Base-by-base conservation (phyloP, 2,113 vertebrate species). In the Bucco capensis region DNA sequence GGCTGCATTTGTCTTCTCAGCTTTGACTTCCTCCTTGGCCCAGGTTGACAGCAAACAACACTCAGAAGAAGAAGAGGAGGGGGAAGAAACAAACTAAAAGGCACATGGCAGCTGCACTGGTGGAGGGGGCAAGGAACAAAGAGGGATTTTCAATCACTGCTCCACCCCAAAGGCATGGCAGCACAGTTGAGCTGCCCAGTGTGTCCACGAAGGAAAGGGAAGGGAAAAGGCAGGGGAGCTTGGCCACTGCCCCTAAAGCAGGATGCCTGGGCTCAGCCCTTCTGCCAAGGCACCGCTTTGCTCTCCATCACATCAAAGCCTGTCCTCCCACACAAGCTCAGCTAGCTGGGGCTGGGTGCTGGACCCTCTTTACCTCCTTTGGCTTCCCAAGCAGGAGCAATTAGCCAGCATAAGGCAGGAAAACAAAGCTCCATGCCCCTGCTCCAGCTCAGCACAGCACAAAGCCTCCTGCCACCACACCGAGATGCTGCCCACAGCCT, bases 1-100 rank as follows among this genome's bases (percentile, higher is more conserved):
- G 92, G 85, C 92, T 4, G 3, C 75, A 86, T 56, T 85, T 96
- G 86, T 85, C 91, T 91, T 60, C 61, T 66, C 73, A 58, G 83
- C 51, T 90, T 10, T 62, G 82, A 24, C 71, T 76, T 50, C 71
- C 56, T 92, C 80, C 91, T 27, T 15, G 1, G 94, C 83, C 64
- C 49, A 64, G 66, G 81, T 5, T 60, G 50, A 90, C 51, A 89
- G 83, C n/a, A 74, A 79, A 42, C 35, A 88, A 5, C 24, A 8
- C 80, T 88, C 67, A 72, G 75, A 60, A 89, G 89, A 72, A 79
- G 85, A 81, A 53, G 35, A 49, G 9, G 47, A 50, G 53, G 67
- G 10, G 1, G 10, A 24, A n/a, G 8, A 49, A 24, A 46, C 24
- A 25, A 18, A 18, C 35, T 10, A 31, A 42, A 37, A 42, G 44